Evolutionary conservation across 2,888 invertebrate species (phyloP), one percentile per base, ranked within the genome.

Genomic region (Lomographa bimaculata): DNA sequence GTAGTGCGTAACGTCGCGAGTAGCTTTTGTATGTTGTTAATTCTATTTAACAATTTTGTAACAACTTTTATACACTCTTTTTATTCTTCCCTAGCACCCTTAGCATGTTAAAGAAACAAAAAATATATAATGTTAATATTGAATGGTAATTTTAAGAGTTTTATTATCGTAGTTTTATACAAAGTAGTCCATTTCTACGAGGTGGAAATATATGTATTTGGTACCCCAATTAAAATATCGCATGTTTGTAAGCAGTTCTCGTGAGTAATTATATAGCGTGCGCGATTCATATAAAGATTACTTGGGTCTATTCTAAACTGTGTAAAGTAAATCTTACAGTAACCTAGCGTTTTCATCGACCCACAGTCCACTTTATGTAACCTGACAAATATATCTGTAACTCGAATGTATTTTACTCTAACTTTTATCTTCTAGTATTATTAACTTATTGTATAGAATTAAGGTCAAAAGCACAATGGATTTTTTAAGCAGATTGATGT

Each of bases 1-100:
- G 67, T 81, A 80, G 71, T 63, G 60, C 73, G 71, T 73, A 75
- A 35, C 64, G 60, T 72, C 65, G 79, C 70, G 54, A 70, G 87
- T 89, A 89, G 89, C 87, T 89, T 89, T 89, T 89, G 87, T 89
- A 89, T 87, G 77, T 80, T 85, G 84, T 83, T 86, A 81, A 79
- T 81, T 76, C 81, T 83, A 80, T 81, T 79, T 77, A 74, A 82
- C 77, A 80, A 78, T 86, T 87, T 86, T 87, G 73, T 87, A 86
- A 72, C 64, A 79, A 87, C 75, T 89, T 89, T 89, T 87, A 84
- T 89, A 89, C 89, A 87, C 87, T 86, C 79, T 75, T 86, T 86
- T 89, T 84, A 86, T 78, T 81, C 83, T 86, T 86, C 84, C 87
- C 79, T 80, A 85, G 87, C 89, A 89, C 87, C 81, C 75, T 74